phyloP scores from a whole-genome alignment of 2,797 vertebrate species.

The Platalea minor region DNA sequence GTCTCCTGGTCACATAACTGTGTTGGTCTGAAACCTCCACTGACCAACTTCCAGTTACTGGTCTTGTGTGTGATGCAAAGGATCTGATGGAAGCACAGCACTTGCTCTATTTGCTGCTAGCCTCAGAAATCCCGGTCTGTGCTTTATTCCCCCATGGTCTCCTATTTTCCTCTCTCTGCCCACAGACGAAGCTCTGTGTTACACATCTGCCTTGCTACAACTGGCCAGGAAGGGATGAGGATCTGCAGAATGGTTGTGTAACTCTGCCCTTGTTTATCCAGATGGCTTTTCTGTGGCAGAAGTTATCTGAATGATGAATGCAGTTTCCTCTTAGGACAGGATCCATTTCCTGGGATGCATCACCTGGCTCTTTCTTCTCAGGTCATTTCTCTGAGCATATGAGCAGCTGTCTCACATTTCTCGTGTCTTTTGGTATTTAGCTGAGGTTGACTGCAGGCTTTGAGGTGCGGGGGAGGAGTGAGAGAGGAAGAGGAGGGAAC shows the following conservation, averaged over 20 bases:
- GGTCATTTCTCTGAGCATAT: constrained; percentile 45
- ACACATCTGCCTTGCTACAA: constrained; percentile 38
- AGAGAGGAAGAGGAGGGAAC: neutral
- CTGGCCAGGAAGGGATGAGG: constrained; percentile 8
- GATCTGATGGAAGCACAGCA: neutral
- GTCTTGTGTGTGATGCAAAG: neutral
- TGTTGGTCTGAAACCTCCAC: neutral
- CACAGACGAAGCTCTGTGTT: neutral
- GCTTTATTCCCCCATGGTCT: neutral
- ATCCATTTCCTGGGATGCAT: constrained; percentile 63
- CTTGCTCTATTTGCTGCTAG: neutral
- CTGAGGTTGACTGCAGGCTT: constrained; percentile 2
- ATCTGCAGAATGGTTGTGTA: neutral
- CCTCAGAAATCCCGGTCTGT: neutral
- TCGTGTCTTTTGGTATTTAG: neutral
- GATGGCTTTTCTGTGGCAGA: constrained; percentile 59
- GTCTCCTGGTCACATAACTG: neutral
- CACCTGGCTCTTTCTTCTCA: constrained; percentile 61
- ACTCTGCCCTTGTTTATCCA: constrained; percentile 65
- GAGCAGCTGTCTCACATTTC: constrained; percentile 59
- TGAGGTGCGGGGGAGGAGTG: neutral
- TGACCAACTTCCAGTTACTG: neutral
- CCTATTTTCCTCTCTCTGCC: neutral
- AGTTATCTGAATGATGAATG: constrained; percentile 66
- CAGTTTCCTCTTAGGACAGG: constrained; percentile 39